A percentile compares a stretch with the other conserved stretches of the same genome.
Evolutionary conservation across 1,140 invertebrate genomes (phyloP).

Genomic region (Diuraphis noxia): DNA sequence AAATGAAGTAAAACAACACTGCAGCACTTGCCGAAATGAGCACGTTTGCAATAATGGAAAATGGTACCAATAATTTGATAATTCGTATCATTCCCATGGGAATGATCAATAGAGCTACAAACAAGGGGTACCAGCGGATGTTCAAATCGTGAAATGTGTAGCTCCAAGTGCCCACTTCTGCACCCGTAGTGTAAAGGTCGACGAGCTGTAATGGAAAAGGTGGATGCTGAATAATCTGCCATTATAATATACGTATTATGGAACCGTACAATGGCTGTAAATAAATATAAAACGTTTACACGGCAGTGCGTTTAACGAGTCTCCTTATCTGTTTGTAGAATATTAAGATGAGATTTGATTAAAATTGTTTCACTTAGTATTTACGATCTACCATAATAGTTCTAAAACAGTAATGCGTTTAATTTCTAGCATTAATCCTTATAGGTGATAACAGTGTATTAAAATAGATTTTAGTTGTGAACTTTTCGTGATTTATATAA

Average conservation of each 20-base stretch:
- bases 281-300: not conserved
- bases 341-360: not conserved
- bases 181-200: not conserved
- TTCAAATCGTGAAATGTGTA: not conserved
- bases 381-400: not conserved
- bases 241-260: not conserved
- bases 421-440: too few species aligned
- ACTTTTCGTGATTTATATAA: too few species aligned
- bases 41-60: slow-evolving; percentile 73
- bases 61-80: slow-evolving; percentile 75
- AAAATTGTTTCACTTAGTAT: not conserved
- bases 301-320: not conserved
- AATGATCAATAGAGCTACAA: slow-evolving; percentile 64
- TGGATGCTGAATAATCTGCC: not conserved
- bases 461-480: too few species aligned
- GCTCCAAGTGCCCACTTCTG: not conserved
- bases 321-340: not conserved
- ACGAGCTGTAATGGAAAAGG: not conserved
- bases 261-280: not conserved
- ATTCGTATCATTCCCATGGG: slow-evolving; percentile 68
- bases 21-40: slow-evolving; percentile 69
- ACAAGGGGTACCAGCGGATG: slow-evolving; percentile 28
- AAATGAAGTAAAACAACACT: slow-evolving; percentile 74
- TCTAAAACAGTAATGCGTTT: not conserved
- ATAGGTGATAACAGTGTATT: too few species aligned